Evolutionary conservation across 2,888 invertebrate genomes (phyloP).

Genomic region (Parapristionchus giblindavisi): DNA sequence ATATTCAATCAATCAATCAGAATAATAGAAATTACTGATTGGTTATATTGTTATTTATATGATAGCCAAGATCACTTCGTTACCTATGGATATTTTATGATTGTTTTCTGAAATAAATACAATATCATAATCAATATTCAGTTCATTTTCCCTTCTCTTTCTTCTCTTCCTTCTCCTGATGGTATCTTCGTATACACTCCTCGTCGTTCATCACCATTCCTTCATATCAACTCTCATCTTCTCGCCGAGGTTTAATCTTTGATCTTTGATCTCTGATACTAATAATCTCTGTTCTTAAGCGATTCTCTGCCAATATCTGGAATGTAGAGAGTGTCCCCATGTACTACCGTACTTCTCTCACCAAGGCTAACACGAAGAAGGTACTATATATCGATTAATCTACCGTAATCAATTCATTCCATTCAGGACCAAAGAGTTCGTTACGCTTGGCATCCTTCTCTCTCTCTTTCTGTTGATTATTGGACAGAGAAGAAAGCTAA

Average conservation of each 20-base stretch:
- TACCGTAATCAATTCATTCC: neutral
- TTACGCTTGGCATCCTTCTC: slow-evolving; percentile 28
- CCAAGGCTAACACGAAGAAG: slow-evolving; percentile 62
- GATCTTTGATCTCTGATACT: neutral
- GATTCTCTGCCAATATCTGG: slow-evolving; percentile 59
- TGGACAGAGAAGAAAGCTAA: slow-evolving; percentile 42
- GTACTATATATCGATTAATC: slow-evolving; percentile 45
- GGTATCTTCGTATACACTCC: slow-evolving; percentile 58
- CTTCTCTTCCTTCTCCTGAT: slow-evolving; percentile 1
- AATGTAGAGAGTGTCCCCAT: slow-evolving; percentile 60
- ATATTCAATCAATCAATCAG: too few species aligned
- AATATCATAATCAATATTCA: too few species aligned
- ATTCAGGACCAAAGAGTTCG: slow-evolving; percentile 31
- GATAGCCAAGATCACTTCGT: too few species aligned
- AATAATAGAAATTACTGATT: too few species aligned
- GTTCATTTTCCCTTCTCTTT: neutral
- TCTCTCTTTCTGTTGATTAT: slow-evolving; percentile 30
- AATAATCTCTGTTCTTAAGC: slow-evolving; percentile 38
- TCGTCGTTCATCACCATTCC: slow-evolving; percentile 51
- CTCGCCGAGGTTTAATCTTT: slow-evolving; percentile 52
- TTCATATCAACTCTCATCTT: slow-evolving; percentile 58
- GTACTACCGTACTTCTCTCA: slow-evolving; percentile 62
- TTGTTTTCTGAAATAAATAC: too few species aligned
- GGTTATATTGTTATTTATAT: too few species aligned
- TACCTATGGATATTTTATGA: too few species aligned